These are phyloP conservation scores for Acrocephalus arundinaceus DNA, from an alignment of 2,113 vertebrate species.

Conservation along the genomic window DNA sequence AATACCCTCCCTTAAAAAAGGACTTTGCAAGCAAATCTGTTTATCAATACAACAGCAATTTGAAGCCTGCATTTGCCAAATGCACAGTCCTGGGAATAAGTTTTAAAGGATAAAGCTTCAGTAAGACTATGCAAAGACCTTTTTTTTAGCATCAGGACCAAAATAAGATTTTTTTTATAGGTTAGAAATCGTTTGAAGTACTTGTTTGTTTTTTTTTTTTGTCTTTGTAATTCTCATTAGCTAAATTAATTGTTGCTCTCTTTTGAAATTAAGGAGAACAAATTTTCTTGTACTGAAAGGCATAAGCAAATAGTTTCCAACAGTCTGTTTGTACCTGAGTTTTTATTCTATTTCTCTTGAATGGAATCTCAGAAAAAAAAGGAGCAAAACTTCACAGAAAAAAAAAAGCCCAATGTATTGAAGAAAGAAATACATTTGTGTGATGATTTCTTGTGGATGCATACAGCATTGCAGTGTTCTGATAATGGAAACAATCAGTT, in stretches of 20 bases:
- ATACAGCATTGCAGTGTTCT: background rate
- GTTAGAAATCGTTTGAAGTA: slow-evolving; percentile 32
- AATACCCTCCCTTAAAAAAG: background rate
- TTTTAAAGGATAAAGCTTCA: slow-evolving; percentile 23
- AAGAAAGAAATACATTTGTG: background rate
- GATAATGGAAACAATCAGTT: slow-evolving; percentile 63
- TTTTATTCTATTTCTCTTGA: slow-evolving; percentile 12
- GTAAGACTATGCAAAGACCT: background rate
- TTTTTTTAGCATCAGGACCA: background rate
- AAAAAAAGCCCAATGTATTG: background rate
- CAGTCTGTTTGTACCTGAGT: background rate
- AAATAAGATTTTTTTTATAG: background rate
- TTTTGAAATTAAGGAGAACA: slow-evolving; percentile 50
- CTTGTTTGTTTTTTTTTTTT: background rate
- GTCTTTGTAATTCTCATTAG: slow-evolving; percentile 14
- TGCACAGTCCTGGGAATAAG: background rate
- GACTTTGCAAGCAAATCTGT: background rate
- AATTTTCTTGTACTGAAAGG: slow-evolving; percentile 26
- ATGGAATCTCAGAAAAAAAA: background rate
- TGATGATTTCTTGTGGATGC: slow-evolving; percentile 15
- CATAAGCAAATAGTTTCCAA: slow-evolving; percentile 7
- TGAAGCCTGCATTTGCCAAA: background rate
- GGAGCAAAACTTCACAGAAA: background rate
- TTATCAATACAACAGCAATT: background rate
- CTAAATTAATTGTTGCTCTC: slow-evolving; percentile 44